These are phyloP conservation scores for Zoanthus solanderi DNA, from an alignment of 92 coral and sea anemone genomes.

Conservation along the genomic window DNA sequence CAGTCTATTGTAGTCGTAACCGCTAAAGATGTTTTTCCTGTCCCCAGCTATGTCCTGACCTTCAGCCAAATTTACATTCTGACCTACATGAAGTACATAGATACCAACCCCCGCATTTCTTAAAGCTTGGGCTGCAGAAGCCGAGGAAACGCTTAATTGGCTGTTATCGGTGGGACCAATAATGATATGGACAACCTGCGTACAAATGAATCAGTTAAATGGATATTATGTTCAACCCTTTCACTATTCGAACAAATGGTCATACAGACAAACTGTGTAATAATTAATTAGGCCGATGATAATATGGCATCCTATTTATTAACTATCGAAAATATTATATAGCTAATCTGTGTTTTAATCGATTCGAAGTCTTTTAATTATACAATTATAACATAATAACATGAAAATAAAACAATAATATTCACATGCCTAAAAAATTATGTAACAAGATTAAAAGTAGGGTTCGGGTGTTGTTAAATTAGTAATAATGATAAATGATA, in stretches of 20 bases:
- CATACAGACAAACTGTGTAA: neutral
- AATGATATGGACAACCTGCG: constrained; percentile 19
- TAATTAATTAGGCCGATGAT: neutral
- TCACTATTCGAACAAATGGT: neutral
- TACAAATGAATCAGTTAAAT: neutral
- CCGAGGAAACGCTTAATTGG: neutral
- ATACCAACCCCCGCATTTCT: constrained; percentile 18
- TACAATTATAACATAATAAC: too few relatives aligned
- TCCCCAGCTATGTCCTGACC: constrained; percentile 20
- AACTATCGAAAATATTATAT: too few relatives aligned
- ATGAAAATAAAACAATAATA: too few relatives aligned
- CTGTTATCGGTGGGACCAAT: constrained; percentile 22
- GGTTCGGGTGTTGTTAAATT: too few relatives aligned
- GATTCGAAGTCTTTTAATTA: too few relatives aligned
- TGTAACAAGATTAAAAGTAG: too few relatives aligned
- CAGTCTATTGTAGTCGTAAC: constrained; percentile 11
- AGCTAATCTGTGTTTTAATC: too few relatives aligned
- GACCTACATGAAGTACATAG: constrained; percentile 15
- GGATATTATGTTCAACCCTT: neutral
- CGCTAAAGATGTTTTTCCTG: constrained; percentile 3
- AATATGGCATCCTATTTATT: too few relatives aligned
- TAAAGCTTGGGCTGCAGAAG: neutral
- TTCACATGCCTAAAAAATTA: too few relatives aligned
- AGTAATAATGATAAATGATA: too few relatives aligned
- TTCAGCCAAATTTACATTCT: constrained; percentile 6